phyloP scores from a whole-genome alignment of 1,140 invertebrate species.

The Pseudomyrmex gracilis region DNA sequence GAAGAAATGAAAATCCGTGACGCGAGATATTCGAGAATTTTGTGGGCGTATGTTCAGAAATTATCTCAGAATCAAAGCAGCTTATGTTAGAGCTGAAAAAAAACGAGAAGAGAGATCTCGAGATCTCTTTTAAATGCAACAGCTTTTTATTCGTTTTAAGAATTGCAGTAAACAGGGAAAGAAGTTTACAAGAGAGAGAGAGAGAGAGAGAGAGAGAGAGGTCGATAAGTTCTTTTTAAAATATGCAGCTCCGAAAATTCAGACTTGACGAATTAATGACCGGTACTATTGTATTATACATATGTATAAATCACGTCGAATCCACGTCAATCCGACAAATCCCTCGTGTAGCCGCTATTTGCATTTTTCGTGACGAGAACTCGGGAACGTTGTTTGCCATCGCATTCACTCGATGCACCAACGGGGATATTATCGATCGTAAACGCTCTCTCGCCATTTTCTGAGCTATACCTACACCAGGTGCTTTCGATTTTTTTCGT shows the following conservation, averaged over 20 bases:
- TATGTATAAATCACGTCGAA: conserved; percentile 27
- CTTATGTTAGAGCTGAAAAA: background rate
- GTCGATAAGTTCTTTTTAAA: background rate
- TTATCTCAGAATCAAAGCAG: conserved; percentile 2
- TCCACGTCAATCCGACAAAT: conserved; percentile 28
- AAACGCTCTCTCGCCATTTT: background rate
- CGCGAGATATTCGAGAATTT: conserved; percentile 1
- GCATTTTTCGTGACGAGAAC: conserved; percentile 21
- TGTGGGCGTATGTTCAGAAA: background rate
- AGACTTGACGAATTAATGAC: conserved; percentile 16
- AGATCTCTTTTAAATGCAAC: background rate
- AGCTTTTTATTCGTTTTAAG: background rate
- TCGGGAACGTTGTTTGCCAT: conserved; percentile 7
- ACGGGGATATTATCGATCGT: conserved; percentile 6
- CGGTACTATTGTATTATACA: conserved; percentile 4
- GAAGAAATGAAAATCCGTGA: conserved; percentile 36
- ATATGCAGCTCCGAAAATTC: background rate
- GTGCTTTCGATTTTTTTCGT: conserved; percentile 38
- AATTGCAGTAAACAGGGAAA: background rate
- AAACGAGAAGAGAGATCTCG: background rate
- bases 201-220: no score
- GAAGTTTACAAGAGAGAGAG: no score
- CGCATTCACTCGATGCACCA: conserved; percentile 7
- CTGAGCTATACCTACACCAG: conserved; percentile 23
- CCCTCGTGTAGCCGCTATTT: conserved; percentile 15